Evolutionary conservation across 2,797 vertebrate genomes (phyloP), one percentile per base, ranked within the genome.

Genomic region (Lagocephalus sceleratus): DNA sequence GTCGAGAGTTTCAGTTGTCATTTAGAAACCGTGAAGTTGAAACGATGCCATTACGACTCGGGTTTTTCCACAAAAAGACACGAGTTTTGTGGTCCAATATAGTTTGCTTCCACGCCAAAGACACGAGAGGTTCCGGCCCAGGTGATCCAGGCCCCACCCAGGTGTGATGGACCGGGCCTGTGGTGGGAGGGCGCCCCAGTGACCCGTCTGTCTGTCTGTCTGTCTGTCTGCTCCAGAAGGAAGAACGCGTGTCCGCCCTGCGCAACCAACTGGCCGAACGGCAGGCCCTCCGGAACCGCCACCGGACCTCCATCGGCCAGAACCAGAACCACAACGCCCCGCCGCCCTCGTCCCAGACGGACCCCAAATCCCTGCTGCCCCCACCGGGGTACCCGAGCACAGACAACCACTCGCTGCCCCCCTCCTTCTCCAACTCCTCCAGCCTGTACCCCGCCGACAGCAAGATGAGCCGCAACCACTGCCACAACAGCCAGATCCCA

Each of bases 401-500:
- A 2, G 91, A 91, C 81, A 91, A 90, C 76, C 89, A 91, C 81
- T 68, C 90, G 3, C 76, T 90, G 12, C 89, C 92, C 44, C 88
- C 92, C 44, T 93, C 89, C 80, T 95, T 88, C 82, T 89, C 87
- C 66, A 94, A 85, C 80, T 92, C 88, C n/a, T 93, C 88, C 47
- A 83, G 79, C 68, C 86, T 94, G 16, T 94, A 94, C 80, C 92
- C 92, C 17, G 84, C 90, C 0, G 93, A 94, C 0, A 92, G 91
- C 80, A 94, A 94, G 81, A 91, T 95, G 60, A 92, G 91, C 47
- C 92, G 93, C 60, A 95, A 93, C 86, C 94, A 94, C 86, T 97
- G 95, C 80, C 94, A 96, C 54, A 91, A 94, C 59, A 95, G 95
- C 87, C 91, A 94, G 20, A 92, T 98, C 67, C 95, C 94, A 6